These are phyloP conservation scores for Cataglyphis albicans DNA, from an alignment of 2,888 invertebrate genomes.

Conservation along the genomic window DNA sequence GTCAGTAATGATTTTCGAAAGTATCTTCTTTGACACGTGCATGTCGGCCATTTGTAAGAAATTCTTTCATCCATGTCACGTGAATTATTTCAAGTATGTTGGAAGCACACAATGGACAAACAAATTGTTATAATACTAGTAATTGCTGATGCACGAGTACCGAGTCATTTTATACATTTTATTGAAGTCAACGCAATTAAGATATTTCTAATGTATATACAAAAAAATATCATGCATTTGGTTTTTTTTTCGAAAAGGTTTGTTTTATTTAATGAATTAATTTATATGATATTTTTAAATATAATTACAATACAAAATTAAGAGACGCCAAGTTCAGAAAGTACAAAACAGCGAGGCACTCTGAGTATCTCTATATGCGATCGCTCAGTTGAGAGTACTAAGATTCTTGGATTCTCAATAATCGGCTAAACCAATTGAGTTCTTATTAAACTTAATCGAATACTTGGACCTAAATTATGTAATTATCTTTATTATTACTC, in stretches of 20 bases:
- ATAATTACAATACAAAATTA: too few relatives aligned
- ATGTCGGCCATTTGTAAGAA: slow-evolving; percentile 7
- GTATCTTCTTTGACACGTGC: slow-evolving; percentile 38
- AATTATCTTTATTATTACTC: too few relatives aligned
- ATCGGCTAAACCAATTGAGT: too few relatives aligned
- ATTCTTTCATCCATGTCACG: slow-evolving; percentile 6
- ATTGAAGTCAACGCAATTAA: neutral
- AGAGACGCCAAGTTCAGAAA: too few relatives aligned
- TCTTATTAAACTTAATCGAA: too few relatives aligned
- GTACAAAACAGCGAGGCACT: too few relatives aligned
- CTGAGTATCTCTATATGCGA: too few relatives aligned
- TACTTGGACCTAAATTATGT: too few relatives aligned
- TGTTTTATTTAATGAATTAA: neutral
- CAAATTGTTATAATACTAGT: neutral
- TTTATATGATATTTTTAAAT: neutral
- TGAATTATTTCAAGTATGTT: slow-evolving; percentile 22
- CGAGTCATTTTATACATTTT: neutral
- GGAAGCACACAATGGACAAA: neutral
- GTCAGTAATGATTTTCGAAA: slow-evolving; percentile 39
- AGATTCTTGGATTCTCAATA: too few relatives aligned
- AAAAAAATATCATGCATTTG: neutral
- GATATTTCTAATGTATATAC: neutral
- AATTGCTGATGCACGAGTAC: neutral
- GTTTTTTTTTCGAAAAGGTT: neutral
- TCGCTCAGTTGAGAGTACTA: too few relatives aligned